Base-by-base conservation (phyloP, 2,113 vertebrate genomes). In the Dissostichus mawsoni region DNA sequence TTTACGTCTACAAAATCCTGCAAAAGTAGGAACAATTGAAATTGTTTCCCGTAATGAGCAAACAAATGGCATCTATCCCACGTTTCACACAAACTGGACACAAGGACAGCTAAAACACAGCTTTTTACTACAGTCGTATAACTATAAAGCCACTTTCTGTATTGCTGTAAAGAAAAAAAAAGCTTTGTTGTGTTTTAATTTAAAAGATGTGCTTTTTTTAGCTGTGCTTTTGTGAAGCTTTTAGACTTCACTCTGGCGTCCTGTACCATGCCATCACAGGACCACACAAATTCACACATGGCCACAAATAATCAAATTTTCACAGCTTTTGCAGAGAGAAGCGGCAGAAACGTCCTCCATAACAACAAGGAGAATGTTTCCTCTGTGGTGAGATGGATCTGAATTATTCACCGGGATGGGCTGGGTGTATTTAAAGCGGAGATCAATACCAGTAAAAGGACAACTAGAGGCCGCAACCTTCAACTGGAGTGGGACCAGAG, bases 341-440 rank as follows among this genome's bases (percentile, higher is more conserved):
- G 36, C 29, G 29, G 29, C 29, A 29, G 29, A 29, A 41, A n/a
- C 29, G 11, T 44, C 57, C 41, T 55, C 41, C 47, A 16, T 20
- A 36, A 67, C 20, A 62, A 57, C 10, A 5, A 29, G 23, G 29
- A 53, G 55, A 71, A 47, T 14, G 23, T 73, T 63, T 72, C 36
- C 48, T 41, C 59, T 74, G 74, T 55, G 66, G 72, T 47, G 76
- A 78, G 86, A 69, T 10, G 52, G 48, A 41, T 92, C 85, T 94
- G 90, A 95, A 94, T 95, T 89, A 94, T 94, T 95, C 84, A 94
- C 91, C 66, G 76, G 48, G 82, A 85, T 55, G 81, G 85, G 80
- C 77, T 52, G 69, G 62, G 77, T 74, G 91, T 92, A 91, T 94
- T 93, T 93, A 91, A 89, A 93, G 92, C 75, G 77, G 44, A 47